Evolutionary conservation across 2,113 vertebrate genomes (phyloP).

Genomic region (Ictalurus furcatus): DNA sequence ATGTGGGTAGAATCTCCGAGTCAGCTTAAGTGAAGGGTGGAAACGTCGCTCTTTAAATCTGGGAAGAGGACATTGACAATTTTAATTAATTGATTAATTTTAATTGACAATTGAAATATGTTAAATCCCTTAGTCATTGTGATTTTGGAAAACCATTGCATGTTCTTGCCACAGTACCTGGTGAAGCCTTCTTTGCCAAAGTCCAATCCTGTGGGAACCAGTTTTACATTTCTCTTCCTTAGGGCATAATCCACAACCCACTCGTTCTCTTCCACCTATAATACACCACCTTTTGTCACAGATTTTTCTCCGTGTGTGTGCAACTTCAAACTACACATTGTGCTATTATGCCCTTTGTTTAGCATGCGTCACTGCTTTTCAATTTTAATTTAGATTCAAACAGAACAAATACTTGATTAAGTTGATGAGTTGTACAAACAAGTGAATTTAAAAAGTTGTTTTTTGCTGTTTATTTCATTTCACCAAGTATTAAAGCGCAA

Average conservation of each 20-base stretch:
- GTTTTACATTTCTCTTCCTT: constrained; percentile 92
- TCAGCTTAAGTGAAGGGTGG: constrained; percentile 83
- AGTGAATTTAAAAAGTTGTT: not conserved
- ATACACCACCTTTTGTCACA: not conserved
- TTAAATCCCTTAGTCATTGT: not conserved
- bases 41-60: constrained; percentile 91
- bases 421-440: not conserved
- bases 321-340: not conserved
- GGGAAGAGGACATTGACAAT: not conserved
- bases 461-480: not conserved
- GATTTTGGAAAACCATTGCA: not conserved
- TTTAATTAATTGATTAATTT: not conserved
- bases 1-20: constrained; percentile 92
- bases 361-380: not conserved
- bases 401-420: not conserved
- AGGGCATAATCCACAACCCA: constrained; percentile 98
- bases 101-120: not conserved
- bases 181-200: constrained; percentile 96
- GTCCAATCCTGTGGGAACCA: constrained; percentile 91
- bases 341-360: not conserved
- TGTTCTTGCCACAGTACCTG: constrained; percentile 68
- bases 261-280: constrained; percentile 96
- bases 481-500: not conserved
- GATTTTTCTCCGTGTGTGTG: not conserved
- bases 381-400: too few species aligned